phyloP scores from a whole-genome alignment of 2,888 invertebrate species.

The Oscheius sp. region DNA sequence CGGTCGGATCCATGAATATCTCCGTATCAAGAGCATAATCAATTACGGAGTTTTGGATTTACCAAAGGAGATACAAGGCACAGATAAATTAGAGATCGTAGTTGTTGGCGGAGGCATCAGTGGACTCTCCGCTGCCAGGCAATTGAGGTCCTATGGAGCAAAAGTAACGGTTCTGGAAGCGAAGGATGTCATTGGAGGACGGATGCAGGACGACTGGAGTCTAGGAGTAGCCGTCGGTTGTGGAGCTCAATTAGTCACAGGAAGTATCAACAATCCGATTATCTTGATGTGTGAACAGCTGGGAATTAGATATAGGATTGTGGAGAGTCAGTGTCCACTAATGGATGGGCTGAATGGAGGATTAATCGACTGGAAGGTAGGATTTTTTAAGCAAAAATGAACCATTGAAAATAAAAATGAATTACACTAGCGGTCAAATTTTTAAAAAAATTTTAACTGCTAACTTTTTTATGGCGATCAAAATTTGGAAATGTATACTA shows the following conservation, averaged over 20 bases:
- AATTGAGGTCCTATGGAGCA: constrained; percentile 72
- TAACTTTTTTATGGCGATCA: too few relatives aligned
- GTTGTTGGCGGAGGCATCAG: constrained; percentile 74
- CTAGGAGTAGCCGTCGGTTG: constrained; percentile 70
- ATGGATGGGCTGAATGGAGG: constrained; percentile 66
- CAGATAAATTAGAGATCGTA: constrained; percentile 42
- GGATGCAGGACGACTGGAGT: constrained; percentile 69
- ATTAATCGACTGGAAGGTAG: constrained; percentile 59
- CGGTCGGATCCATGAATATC: constrained; percentile 46
- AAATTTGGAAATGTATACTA: too few relatives aligned
- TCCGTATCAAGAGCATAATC: constrained; percentile 51
- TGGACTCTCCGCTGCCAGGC: constrained; percentile 73
- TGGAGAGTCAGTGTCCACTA: constrained; percentile 71
- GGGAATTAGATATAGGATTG: constrained; percentile 43
- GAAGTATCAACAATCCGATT: constrained; percentile 74
- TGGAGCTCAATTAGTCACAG: constrained; percentile 73
- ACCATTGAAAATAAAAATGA: too few relatives aligned
- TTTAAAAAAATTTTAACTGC: too few relatives aligned
- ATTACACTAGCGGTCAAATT: too few relatives aligned
- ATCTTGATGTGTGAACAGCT: constrained; percentile 71
- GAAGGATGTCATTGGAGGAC: constrained; percentile 72
- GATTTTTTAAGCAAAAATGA: background rate
- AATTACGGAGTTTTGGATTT: constrained; percentile 54
- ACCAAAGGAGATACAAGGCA: constrained; percentile 17
- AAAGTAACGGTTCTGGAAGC: constrained; percentile 73